Base-by-base conservation (phyloP, 2,888 invertebrate genomes). In the Phyllotreta cruciferae region DNA sequence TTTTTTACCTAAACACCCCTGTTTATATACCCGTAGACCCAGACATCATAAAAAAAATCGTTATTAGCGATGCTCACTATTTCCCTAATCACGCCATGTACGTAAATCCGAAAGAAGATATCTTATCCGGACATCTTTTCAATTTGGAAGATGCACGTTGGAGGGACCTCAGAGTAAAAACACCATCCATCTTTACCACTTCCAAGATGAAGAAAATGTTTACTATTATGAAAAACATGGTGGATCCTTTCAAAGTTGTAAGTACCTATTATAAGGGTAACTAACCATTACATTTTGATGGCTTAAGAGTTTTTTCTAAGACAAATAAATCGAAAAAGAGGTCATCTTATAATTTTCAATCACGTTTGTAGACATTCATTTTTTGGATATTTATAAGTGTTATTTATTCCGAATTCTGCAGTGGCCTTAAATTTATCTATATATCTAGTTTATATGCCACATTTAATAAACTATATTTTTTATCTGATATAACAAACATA, bases 61-160 rank as follows among this genome's bases (percentile, higher is more conserved):
- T 88, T 69, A 83, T 85, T 47, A 85, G 83, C 64, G 88, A 88
- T 70, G 88, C 87, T 67, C 60, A 67, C 11, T 56, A 70, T 38
- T 75, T 75, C 52, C 67, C 69, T 7, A 74, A 74, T 62, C 75
- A 73, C 39, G 74, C 74, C 1, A 44, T 72, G 9, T 74, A 68
- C 55, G 38, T 67, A 5, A 67, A 39, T 39, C 58, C 63, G 6
- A 53, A 63, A 9, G 71, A 67, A 5, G 83, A 83, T 67, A 81
- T 82, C 3, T 65, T 83, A 6, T 78, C 81, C 0, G 78, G 72
- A 0, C 81, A 83, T 71, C 66, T 83, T 0, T 73, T 83, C 39
- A 78, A 78, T 53, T 66, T 82, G 72, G 82, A 83, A 64, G 82
- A 80, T 9, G 72, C 72, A 4, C 75, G 75, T 9, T 83, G 83